Evolutionary conservation across 2,797 vertebrate genomes (phyloP).

Genomic region (Gymnothorax reevesii): DNA sequence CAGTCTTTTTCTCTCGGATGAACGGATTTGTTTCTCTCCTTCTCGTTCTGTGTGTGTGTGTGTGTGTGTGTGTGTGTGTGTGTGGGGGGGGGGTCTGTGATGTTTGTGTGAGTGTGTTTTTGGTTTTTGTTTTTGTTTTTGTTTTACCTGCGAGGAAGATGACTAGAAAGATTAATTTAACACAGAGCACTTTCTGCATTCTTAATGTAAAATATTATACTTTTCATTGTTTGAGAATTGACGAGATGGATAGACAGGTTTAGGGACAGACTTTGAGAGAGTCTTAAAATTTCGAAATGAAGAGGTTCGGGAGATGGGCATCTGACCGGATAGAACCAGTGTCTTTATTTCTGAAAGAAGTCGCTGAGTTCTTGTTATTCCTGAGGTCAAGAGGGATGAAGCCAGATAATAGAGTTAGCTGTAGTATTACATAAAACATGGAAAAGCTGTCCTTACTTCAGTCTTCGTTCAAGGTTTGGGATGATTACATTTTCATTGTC

Average conservation of each 20-base stretch:
- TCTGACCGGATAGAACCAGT: neutral
- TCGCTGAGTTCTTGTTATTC: neutral
- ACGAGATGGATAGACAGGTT: neutral
- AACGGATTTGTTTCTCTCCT: neutral
- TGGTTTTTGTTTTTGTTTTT: no score
- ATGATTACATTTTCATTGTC: no score
- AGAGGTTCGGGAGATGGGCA: neutral
- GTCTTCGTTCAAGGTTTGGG: no score
- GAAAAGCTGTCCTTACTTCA: no score
- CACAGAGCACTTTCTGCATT: neutral
- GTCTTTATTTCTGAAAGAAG: neutral
- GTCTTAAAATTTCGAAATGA: neutral
- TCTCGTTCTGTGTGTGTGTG: conserved; percentile 10
- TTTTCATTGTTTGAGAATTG: neutral
- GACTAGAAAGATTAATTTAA: neutral
- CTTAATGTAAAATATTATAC: neutral
- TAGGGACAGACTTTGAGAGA: neutral
- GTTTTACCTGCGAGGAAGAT: neutral
- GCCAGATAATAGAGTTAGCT: no score
- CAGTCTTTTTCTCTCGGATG: neutral
- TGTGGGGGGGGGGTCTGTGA: neutral
- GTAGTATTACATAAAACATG: no score
- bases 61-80: conserved; percentile 16
- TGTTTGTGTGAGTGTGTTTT: neutral
- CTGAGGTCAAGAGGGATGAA: no score